phyloP scores from a whole-genome alignment of 53 echinoderm and acorn worm species.

The Luidia sarsii region DNA sequence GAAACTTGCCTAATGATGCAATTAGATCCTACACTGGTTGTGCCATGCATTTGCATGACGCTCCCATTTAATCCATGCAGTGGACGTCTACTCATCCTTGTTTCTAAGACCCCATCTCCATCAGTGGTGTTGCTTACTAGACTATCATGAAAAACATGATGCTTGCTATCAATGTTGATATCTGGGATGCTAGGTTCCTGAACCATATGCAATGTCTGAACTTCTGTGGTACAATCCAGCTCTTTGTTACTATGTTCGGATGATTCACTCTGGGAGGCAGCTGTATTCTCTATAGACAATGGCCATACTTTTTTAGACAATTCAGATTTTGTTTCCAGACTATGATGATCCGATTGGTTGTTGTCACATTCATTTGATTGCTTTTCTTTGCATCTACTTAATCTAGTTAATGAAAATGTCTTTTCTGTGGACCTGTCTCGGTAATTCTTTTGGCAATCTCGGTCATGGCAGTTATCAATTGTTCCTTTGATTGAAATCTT shows the following conservation, averaged over 20 bases:
- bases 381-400: constrained; percentile 6
- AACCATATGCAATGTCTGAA: constrained; percentile 1
- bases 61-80: constrained; percentile 21
- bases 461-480: too few species aligned
- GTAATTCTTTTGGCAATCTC: too few species aligned
- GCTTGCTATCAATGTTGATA: not conserved
- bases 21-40: not conserved
- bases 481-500: too few species aligned
- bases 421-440: too few species aligned
- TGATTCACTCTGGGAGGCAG: not conserved
- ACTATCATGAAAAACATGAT: not conserved
- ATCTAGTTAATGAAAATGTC: too few species aligned
- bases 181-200: not conserved
- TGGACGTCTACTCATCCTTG: constrained; percentile 16
- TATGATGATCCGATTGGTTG: constrained; percentile 1
- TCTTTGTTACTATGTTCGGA: not conserved
- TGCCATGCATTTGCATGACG: constrained; percentile 3
- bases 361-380: not conserved
- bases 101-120: constrained; percentile 28
- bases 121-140: constrained; percentile 6
- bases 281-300: not conserved
- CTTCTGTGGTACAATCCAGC: too few species aligned
- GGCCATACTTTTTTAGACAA: not conserved
- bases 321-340: not conserved
- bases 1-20: not conserved